phyloP scores from a whole-genome alignment of 1,140 invertebrate genomes.

The Teleogryllus occipitalis region DNA sequence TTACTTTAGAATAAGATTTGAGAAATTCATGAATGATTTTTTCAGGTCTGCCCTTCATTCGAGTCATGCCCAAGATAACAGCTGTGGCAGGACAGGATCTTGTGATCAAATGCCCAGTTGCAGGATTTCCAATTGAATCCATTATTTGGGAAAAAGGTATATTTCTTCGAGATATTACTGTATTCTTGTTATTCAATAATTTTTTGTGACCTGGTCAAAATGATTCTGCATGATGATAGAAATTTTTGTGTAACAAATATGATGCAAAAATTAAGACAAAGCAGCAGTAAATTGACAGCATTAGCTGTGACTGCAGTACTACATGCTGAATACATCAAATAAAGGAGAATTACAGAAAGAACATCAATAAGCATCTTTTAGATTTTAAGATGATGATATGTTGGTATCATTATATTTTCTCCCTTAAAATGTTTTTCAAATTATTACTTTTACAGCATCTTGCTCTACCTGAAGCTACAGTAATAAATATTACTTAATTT shows the following conservation, averaged over 20 bases:
- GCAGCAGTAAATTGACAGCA: too few relatives aligned
- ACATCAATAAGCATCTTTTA: too few relatives aligned
- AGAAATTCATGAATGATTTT: constrained; percentile 14
- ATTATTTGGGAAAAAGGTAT: constrained; percentile 84
- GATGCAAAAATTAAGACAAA: not conserved
- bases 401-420: too few relatives aligned
- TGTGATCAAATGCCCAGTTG: constrained; percentile 84
- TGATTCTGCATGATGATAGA: not conserved
- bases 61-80: constrained; percentile 83
- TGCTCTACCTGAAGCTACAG: too few relatives aligned
- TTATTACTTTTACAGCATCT: too few relatives aligned
- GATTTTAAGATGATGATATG: too few relatives aligned
- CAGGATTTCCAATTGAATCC: constrained; percentile 81
- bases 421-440: too few relatives aligned
- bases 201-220: not conserved
- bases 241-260: not conserved
- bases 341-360: too few relatives aligned
- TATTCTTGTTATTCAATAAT: not conserved
- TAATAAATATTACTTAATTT: too few relatives aligned
- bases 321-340: too few relatives aligned
- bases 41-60: constrained; percentile 70
- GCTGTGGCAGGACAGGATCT: constrained; percentile 80
- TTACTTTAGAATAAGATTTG: too few relatives aligned
- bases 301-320: too few relatives aligned
- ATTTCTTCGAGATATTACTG: constrained; percentile 21